Conservation (phyloP, 2,113 vertebrate genomes). For the Cepphus grylle region DNA sequence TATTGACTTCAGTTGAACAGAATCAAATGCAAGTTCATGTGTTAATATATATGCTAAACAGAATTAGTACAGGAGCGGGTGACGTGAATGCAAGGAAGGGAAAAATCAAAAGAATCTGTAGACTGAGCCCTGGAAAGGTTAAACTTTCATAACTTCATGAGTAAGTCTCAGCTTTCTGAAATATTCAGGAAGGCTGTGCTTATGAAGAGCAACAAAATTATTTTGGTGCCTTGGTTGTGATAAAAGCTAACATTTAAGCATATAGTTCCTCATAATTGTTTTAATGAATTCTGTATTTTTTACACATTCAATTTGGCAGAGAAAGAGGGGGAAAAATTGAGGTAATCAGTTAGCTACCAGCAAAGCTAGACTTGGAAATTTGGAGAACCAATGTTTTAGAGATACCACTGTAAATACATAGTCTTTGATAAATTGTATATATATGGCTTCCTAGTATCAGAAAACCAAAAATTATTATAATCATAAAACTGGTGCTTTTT, state of each 20-base stretch:
- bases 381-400: not conserved
- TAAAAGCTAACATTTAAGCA: not conserved
- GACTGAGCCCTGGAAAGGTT: not conserved
- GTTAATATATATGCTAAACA: slow-evolving; percentile 19
- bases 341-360: not conserved
- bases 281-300: not conserved
- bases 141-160: not conserved
- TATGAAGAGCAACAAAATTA: not conserved
- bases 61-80: not conserved
- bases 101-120: not conserved
- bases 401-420: not conserved
- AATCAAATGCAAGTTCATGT: not conserved
- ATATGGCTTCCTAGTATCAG: not conserved
- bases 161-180: not conserved
- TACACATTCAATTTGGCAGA: not conserved
- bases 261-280: not conserved
- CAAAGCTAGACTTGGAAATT: not conserved
- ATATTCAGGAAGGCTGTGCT: not conserved
- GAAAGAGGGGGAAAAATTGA: not conserved
- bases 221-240: not conserved
- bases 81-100: not conserved
- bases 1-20: not conserved
- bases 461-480: not conserved
- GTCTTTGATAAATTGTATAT: not conserved
- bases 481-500: not conserved